Percentiles rank a stretch among this genome's conserved stretches.
Evolutionary conservation across 2,888 invertebrate genomes (phyloP).

Genomic region (Mycalesis mineus): DNA sequence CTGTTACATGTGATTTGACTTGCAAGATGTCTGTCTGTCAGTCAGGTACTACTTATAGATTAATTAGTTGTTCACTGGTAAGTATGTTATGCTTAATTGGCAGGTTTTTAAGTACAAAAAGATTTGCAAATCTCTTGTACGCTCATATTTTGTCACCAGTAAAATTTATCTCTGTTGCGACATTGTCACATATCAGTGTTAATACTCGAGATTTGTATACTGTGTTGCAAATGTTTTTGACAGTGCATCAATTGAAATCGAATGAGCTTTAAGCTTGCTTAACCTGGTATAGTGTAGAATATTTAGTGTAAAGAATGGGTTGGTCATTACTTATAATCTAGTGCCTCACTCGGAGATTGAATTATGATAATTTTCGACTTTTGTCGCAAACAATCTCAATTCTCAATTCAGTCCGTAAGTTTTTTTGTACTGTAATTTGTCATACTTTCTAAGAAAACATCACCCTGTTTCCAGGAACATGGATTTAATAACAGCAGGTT

Average conservation of each 20-base stretch:
- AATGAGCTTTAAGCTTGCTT: constrained; percentile 13
- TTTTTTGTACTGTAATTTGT: no score
- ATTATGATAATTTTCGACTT: no score
- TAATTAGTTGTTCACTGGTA: not conserved
- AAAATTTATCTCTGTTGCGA: constrained; percentile 7
- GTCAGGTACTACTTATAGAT: not conserved
- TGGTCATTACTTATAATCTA: no score
- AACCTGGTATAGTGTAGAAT: no score
- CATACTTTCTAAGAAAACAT: no score
- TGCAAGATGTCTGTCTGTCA: not conserved
- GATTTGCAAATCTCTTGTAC: constrained; percentile 2
- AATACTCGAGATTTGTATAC: constrained; percentile 16
- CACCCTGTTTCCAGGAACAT: no score
- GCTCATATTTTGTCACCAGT: constrained; percentile 5
- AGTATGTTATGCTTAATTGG: not conserved
- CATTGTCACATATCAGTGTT: constrained; percentile 11
- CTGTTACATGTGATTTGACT: no score
- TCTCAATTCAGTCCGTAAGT: no score
- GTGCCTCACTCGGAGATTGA: no score
- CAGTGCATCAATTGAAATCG: constrained; percentile 19
- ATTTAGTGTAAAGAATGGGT: no score
- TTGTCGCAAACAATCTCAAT: no score
- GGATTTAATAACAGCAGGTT: no score
- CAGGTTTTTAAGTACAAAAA: not conserved
- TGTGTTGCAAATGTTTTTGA: constrained; percentile 25